phyloP scores from a whole-genome alignment of 2,113 vertebrate genomes.

The Hypomesus transpacificus region DNA sequence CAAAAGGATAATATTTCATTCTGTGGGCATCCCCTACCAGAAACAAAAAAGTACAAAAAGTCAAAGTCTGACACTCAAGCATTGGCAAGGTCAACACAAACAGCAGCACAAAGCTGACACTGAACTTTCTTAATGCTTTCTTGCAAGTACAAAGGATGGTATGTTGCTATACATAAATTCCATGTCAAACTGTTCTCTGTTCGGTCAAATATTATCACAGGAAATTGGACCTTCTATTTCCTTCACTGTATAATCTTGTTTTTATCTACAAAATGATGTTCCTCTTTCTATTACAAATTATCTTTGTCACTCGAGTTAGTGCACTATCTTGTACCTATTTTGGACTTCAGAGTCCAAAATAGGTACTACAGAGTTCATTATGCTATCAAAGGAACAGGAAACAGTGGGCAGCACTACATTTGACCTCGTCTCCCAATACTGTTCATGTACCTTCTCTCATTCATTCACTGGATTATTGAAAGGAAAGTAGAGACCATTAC shows the following conservation, averaged over 20 bases:
- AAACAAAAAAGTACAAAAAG: conserved; percentile 12
- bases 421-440: conserved; percentile 27
- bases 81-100: conserved; percentile 9
- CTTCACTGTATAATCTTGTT: too few relatives aligned
- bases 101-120: conserved; percentile 1
- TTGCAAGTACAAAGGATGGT: not conserved
- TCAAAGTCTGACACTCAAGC: conserved; percentile 5
- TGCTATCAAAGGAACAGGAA: not conserved
- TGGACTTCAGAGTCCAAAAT: too few relatives aligned
- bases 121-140: not conserved
- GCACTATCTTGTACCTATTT: too few relatives aligned
- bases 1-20: not conserved
- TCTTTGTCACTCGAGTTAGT: too few relatives aligned
- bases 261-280: too few relatives aligned
- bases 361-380: too few relatives aligned
- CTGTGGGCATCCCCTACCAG: not conserved
- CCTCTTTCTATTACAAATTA: too few relatives aligned
- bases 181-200: too few relatives aligned
- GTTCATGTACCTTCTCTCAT: conserved; percentile 42
- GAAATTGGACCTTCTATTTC: too few relatives aligned
- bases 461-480: conserved; percentile 42
- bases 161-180: too few relatives aligned
- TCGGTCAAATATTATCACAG: too few relatives aligned
- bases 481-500: conserved; percentile 58
- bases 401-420: conserved; percentile 8